Conservation (phyloP, 1,140 invertebrate genomes). For the Teleopsis dalmanni region DNA sequence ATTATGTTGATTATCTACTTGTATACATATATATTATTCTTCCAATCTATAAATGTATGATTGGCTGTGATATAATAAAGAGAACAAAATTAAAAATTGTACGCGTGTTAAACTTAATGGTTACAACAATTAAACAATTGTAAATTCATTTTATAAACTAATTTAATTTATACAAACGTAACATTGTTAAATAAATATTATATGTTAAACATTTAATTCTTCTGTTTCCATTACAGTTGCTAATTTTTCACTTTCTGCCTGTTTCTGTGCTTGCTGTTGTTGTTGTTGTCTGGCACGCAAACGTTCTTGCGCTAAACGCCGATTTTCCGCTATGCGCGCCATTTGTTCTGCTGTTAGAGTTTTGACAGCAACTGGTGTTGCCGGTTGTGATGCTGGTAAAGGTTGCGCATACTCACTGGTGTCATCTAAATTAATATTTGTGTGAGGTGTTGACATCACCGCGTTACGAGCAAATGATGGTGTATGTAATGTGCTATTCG, state of each 20-base stretch:
- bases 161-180: too few species aligned
- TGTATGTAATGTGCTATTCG: constrained; percentile 19
- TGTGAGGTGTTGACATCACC: constrained; percentile 31
- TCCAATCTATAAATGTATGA: too few species aligned
- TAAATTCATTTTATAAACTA: too few species aligned
- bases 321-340: constrained; percentile 40
- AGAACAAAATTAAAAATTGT: too few species aligned
- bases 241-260: not conserved
- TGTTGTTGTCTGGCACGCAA: constrained; percentile 20
- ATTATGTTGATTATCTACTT: too few species aligned
- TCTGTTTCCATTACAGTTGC: not conserved
- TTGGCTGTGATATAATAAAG: too few species aligned
- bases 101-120: too few species aligned
- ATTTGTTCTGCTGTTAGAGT: constrained; percentile 31
- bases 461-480: constrained; percentile 32
- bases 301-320: constrained; percentile 31
- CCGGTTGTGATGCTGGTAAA: constrained; percentile 25
- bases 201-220: not conserved
- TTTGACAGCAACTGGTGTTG: constrained; percentile 18
- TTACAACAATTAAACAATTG: too few species aligned
- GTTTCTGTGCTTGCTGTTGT: not conserved
- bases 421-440: constrained; percentile 15
- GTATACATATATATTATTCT: too few species aligned
- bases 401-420: constrained; percentile 29
- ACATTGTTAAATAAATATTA: too few species aligned